Base-by-base conservation (phyloP, 2,797 vertebrate species). In the Danio jaintianensis region DNA sequence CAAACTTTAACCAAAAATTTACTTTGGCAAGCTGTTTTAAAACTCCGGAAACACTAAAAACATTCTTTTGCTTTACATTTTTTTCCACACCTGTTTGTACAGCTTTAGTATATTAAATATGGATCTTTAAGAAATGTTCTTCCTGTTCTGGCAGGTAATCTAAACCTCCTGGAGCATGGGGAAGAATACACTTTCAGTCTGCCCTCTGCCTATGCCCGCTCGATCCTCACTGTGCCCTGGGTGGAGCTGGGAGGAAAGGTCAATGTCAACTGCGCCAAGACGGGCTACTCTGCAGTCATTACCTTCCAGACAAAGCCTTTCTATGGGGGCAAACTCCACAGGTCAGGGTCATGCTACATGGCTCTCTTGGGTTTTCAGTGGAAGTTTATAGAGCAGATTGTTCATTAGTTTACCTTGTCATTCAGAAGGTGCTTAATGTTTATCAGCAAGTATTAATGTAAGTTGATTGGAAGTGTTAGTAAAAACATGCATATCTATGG, bases 291-390 rank as follows among this genome's bases (percentile, higher is more conserved):
- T 0, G 97, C 98, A 11, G 91, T 95, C 91, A 97, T 99, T 94
- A 99, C 97, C 62, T 99, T 99, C 83, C 98, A 99, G 87, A 99
- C 98, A 2, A 99, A 99, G 84, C 98, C 98, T 0, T 99, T 99
- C 86, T 99, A 99, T 0, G 98, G 98, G 15, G 98, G 98, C 81
- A 99, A 96, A 87, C 87, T 99, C 62, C 98, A 99, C 93, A 96
- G 96, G 98, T 98, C 75, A 68, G 85, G 56, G 56, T 74, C 47
- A n/a, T 58, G 20, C 36, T 6, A 71, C 81, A 40, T 66, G 48
- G 53, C 18, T 36, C 18, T 48, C 5, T 4, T 70, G 45, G 50
- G 61, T 69, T 70, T 80, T 58, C n/a, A 62, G 18, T 52, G 64
- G 61, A 16, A 10, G 48, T 77, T 15, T 67, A n/a, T 58, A 67